Evolutionary conservation across 2,888 invertebrate species (phyloP).

Genomic region (Chouioia cunea): DNA sequence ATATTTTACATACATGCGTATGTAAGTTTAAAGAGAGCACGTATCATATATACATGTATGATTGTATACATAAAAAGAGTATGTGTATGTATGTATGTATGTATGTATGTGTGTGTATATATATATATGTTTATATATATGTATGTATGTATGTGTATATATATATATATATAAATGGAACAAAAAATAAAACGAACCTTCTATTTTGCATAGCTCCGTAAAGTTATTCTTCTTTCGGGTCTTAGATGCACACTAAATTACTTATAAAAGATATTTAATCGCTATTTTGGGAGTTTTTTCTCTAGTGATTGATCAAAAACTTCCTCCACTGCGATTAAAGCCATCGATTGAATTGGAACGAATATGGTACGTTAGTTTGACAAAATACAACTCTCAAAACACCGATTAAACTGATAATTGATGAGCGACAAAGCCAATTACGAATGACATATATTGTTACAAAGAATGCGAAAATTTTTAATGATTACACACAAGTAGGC

Average conservation of each 20-base stretch:
- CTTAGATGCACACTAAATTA: constrained; percentile 64
- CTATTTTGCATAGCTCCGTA: constrained; percentile 66
- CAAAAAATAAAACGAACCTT: constrained; percentile 63
- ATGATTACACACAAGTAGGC: constrained; percentile 51
- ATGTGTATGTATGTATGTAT: too few species aligned
- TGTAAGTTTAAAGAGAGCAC: constrained; percentile 56
- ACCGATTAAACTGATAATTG: too few species aligned
- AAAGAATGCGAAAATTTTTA: constrained; percentile 57
- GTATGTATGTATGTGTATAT: constrained; percentile 59
- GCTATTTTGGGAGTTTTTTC: too few species aligned
- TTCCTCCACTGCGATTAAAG: too few species aligned
- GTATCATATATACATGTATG: constrained; percentile 40
- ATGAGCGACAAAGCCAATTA: too few species aligned
- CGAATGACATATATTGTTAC: constrained; percentile 55
- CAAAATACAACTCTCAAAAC: too few species aligned
- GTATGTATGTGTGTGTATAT: too few species aligned
- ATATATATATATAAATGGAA: constrained; percentile 48
- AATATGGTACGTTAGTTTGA: too few species aligned
- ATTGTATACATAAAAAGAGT: constrained; percentile 61
- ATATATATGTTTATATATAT: constrained; percentile 63
- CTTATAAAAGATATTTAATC: constrained; percentile 50
- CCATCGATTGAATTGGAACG: too few species aligned
- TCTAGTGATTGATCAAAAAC: too few species aligned
- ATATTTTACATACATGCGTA: constrained; percentile 55
- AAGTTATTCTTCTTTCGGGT: constrained; percentile 61